phyloP scores from a whole-genome alignment of 2,113 vertebrate species.

The Gobius niger region DNA sequence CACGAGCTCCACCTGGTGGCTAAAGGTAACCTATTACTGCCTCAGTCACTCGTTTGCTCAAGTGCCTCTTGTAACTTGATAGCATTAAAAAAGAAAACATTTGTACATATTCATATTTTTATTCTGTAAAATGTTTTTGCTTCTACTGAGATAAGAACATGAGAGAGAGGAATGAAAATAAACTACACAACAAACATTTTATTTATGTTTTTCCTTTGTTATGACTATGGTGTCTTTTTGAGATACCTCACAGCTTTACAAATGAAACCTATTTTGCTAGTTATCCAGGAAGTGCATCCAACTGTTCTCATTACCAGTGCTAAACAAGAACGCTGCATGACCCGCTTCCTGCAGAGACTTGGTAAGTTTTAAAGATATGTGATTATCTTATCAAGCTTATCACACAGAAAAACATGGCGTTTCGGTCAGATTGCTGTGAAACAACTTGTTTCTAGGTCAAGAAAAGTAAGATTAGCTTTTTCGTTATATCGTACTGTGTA shows the following conservation, averaged over 20 bases:
- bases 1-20: conserved; percentile 82
- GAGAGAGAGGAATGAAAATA: no score
- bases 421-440: conserved; percentile 26
- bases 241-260: neutral
- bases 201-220: no score
- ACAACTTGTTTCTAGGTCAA: conserved; percentile 46
- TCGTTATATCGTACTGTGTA: neutral
- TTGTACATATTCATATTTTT: no score
- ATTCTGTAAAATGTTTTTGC: no score
- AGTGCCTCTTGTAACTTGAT: no score
- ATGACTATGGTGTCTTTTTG: neutral
- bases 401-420: neutral
- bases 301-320: conserved; percentile 87
- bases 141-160: no score
- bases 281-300: conserved; percentile 84
- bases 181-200: neutral
- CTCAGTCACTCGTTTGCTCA: neutral
- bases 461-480: conserved; percentile 29
- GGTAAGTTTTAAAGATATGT: conserved; percentile 56
- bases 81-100: no score
- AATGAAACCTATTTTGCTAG: conserved; percentile 55
- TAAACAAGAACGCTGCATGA: conserved; percentile 87
- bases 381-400: conserved; percentile 7
- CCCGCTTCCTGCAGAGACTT: conserved; percentile 80
- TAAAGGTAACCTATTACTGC: conserved; percentile 73